A percentile compares a stretch with the other conserved stretches of the same genome.
These are phyloP conservation scores for Globicephala melas DNA, from an alignment of 2,113 vertebrate genomes.

Conservation along the genomic window DNA sequence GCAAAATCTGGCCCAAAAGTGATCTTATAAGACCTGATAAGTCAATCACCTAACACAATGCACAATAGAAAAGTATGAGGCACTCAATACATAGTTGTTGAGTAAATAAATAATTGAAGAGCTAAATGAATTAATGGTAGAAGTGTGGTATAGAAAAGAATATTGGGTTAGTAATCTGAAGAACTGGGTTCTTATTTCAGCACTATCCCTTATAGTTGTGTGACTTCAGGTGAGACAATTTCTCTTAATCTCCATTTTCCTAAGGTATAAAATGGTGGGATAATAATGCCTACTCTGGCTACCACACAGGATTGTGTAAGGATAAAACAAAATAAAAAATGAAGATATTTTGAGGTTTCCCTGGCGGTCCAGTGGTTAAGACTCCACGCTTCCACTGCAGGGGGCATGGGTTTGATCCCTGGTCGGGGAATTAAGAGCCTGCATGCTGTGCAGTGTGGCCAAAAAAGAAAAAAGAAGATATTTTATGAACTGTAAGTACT, in stretches of 20 bases:
- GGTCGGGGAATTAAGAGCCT: not conserved
- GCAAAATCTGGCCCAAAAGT: not conserved
- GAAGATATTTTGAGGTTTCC: not conserved
- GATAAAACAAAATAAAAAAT: constrained; percentile 4
- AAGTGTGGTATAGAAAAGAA: not conserved
- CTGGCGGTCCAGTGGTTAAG: not conserved
- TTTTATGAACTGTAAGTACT: not conserved
- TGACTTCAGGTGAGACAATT: not conserved
- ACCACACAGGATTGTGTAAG: not conserved
- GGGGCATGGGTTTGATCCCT: not conserved
- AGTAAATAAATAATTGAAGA: not conserved
- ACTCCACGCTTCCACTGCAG: not conserved
- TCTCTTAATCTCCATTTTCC: not conserved
- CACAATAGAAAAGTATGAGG: not conserved
- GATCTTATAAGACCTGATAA: not conserved
- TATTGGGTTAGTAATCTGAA: not conserved
- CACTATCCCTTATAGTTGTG: not conserved
- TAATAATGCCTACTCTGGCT: not conserved
- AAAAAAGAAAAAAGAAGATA: not conserved
- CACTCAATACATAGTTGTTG: not conserved
- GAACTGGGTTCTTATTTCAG: not conserved
- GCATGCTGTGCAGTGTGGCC: not conserved
- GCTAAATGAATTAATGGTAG: not conserved
- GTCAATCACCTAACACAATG: not conserved
- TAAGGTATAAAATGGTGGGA: not conserved